Conservation (phyloP, 37 sponge, comb jelly and placozoan species). For the Agelas oroides region DNA sequence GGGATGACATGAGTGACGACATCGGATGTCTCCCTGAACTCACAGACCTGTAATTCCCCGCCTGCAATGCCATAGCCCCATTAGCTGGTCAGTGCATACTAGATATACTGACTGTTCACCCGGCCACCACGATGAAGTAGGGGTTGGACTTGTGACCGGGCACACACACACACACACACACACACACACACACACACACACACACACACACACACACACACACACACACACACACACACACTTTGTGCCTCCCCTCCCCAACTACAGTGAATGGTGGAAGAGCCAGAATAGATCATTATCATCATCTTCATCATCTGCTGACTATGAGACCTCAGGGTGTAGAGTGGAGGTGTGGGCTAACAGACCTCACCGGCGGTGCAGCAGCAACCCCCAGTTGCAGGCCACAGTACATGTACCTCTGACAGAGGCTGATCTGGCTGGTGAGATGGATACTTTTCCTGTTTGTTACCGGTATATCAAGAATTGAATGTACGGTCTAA, state of each 20-base stretch:
- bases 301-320: neutral
- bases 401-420: neutral
- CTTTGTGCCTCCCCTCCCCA: too few relatives aligned
- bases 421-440: neutral
- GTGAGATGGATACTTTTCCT: neutral
- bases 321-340: neutral
- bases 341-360: slow-evolving; percentile 3
- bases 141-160: too few relatives aligned
- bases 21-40: too few relatives aligned
- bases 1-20: too few relatives aligned
- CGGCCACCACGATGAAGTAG: too few relatives aligned
- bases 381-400: neutral
- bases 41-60: too few relatives aligned
- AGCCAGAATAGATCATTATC: neutral
- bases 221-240: neutral
- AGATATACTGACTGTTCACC: too few relatives aligned
- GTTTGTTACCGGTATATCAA: too few relatives aligned
- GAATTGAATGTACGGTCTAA: too few relatives aligned
- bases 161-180: neutral
- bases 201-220: neutral
- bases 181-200: neutral
- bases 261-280: neutral
- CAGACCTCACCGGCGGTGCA: neutral
- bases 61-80: too few relatives aligned
- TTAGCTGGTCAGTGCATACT: too few relatives aligned